Evolutionary conservation across 2,888 invertebrate species (phyloP).

Genomic region (Yponomeuta sedellus): DNA sequence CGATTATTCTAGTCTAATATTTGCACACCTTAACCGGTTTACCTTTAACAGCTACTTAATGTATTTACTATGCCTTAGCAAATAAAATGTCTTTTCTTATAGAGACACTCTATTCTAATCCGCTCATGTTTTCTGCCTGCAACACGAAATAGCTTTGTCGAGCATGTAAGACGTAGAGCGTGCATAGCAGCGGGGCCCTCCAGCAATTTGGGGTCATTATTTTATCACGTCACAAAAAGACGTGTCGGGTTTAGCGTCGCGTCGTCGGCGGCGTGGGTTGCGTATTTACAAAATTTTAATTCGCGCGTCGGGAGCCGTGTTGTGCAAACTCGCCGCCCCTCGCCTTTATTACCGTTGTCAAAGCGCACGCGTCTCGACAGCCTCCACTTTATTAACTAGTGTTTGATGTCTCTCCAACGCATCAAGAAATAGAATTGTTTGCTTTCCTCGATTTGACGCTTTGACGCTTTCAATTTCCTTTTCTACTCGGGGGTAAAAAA

Average conservation of each 20-base stretch:
- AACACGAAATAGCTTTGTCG: background rate
- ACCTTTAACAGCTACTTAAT: too few relatives aligned
- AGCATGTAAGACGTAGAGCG: background rate
- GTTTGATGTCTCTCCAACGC: conserved; percentile 51
- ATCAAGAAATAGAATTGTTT: conserved; percentile 43
- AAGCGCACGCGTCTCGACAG: conserved; percentile 23
- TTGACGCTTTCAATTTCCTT: background rate
- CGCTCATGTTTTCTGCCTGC: too few relatives aligned
- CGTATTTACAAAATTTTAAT: conserved; percentile 34
- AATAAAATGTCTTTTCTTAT: too few relatives aligned
- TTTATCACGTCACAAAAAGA: conserved; percentile 56
- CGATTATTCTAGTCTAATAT: too few relatives aligned
- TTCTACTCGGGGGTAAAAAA: background rate
- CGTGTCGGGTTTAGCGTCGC: conserved; percentile 35
- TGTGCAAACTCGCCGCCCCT: conserved; percentile 39
- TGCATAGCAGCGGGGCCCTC: conserved; percentile 23
- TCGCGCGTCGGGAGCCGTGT: background rate
- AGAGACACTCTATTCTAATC: too few relatives aligned
- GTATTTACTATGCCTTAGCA: too few relatives aligned
- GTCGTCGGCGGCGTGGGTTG: conserved; percentile 26
- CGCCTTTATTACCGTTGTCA: conserved; percentile 51
- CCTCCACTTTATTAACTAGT: conserved; percentile 53
- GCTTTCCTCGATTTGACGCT: background rate
- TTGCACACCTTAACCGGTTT: too few relatives aligned
- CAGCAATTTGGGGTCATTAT: conserved; percentile 54